Conservation (phyloP, 2,888 invertebrate genomes). For the Molanna angustata region DNA sequence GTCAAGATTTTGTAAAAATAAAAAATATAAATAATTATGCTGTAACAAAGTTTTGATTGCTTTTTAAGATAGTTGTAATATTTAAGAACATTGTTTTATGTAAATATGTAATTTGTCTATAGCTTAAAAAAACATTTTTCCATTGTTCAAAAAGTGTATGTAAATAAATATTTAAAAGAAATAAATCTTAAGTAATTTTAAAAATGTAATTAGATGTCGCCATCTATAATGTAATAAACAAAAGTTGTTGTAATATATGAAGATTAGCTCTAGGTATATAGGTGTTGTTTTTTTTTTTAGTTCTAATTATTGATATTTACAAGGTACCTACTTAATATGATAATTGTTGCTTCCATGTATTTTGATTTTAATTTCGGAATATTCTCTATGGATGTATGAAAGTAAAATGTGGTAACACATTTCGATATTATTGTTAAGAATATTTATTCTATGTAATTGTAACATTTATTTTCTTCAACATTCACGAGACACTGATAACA, state of each 20-base stretch:
- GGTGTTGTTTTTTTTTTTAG: background rate
- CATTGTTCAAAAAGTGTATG: background rate
- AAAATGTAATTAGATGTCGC: background rate
- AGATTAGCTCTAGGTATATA: background rate
- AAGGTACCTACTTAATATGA: background rate
- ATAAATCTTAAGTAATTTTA: background rate
- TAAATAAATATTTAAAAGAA: background rate
- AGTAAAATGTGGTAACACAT: too few relatives aligned
- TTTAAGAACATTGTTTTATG: background rate
- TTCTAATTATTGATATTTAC: background rate
- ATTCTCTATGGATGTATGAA: too few relatives aligned
- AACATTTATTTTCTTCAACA: too few relatives aligned
- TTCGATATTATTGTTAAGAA: too few relatives aligned
- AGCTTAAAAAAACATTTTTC: background rate
- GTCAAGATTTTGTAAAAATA: background rate
- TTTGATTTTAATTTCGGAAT: background rate
- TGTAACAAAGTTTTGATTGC: background rate
- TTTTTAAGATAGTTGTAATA: background rate
- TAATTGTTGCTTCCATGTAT: background rate
- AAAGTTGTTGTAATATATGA: background rate
- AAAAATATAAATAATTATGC: background rate
- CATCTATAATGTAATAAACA: background rate
- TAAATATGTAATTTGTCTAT: background rate
- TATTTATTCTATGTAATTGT: too few relatives aligned
- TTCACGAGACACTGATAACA: too few relatives aligned